Conservation (phyloP, 2,113 vertebrate species). For the Donacobius atricapilla region DNA sequence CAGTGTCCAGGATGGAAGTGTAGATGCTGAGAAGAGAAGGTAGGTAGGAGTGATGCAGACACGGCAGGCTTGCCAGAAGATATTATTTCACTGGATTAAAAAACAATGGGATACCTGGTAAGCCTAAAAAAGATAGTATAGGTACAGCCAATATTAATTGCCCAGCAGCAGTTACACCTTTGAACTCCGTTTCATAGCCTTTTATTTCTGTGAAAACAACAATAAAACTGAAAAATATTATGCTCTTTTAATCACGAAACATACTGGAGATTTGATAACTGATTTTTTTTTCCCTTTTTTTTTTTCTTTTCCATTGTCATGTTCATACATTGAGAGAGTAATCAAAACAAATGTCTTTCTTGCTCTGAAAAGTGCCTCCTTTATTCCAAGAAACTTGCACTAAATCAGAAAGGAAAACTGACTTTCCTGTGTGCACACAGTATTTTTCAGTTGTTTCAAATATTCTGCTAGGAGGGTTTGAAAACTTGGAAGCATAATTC, state of each 20-base stretch:
- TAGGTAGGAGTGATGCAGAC: background rate
- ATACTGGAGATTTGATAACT: background rate
- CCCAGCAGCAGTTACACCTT: background rate
- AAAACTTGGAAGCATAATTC: background rate
- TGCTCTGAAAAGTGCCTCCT: background rate
- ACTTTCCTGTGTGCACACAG: background rate
- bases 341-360: background rate
- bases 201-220: background rate
- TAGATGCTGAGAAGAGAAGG: background rate
- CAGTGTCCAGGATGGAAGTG: background rate
- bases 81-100: background rate
- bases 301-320: background rate
- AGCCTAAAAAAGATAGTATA: background rate
- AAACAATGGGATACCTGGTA: background rate
- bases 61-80: background rate
- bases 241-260: background rate
- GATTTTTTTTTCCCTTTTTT: fast-evolving
- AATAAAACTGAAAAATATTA: background rate
- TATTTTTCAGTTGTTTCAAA: background rate
- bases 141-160: background rate
- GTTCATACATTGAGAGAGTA: background rate
- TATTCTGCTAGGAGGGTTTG: background rate
- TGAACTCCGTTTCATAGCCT: background rate
- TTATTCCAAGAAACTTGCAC: background rate
- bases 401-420: background rate